phyloP scores from a whole-genome alignment of 2,888 invertebrate genomes.

The Dendrolimus pini region DNA sequence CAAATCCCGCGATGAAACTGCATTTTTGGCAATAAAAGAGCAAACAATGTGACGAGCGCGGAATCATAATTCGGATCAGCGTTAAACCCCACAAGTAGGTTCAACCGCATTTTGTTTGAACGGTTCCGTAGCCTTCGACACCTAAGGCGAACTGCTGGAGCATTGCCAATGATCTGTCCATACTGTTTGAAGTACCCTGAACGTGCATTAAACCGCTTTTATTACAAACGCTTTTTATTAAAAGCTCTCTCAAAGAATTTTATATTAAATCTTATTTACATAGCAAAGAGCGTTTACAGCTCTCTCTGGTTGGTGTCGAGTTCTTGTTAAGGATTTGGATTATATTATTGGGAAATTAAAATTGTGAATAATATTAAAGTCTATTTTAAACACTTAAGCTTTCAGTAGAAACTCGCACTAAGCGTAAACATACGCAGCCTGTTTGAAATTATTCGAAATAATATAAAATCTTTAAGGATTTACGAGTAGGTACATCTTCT shows the following conservation, averaged over 20 bases:
- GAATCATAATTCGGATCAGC: constrained; percentile 19
- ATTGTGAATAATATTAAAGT: too few species aligned
- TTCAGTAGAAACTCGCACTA: too few species aligned
- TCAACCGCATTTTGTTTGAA: constrained; percentile 11
- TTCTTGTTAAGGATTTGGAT: too few species aligned
- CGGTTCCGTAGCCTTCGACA: constrained; percentile 12
- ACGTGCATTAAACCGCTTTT: constrained; percentile 42
- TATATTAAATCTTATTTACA: constrained; percentile 8
- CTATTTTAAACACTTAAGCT: too few species aligned
- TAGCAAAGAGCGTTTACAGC: not conserved
- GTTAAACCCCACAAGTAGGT: constrained; percentile 15
- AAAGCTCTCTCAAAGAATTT: constrained; percentile 19
- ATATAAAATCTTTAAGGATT: too few species aligned
- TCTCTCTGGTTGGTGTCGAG: too few species aligned
- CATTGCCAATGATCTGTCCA: constrained; percentile 40
- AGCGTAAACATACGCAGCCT: too few species aligned
- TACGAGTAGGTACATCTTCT: too few species aligned
- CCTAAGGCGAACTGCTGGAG: constrained; percentile 27
- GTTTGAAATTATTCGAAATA: too few species aligned
- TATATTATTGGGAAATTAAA: too few species aligned
- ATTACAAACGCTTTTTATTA: constrained; percentile 39
- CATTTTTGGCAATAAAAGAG: not conserved
- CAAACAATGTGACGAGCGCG: not conserved
- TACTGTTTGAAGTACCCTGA: constrained; percentile 34
- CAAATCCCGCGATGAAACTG: not conserved